These are phyloP conservation scores for Leiothrix lutea DNA, from an alignment of 2,113 vertebrate genomes.

Conservation along the genomic window DNA sequence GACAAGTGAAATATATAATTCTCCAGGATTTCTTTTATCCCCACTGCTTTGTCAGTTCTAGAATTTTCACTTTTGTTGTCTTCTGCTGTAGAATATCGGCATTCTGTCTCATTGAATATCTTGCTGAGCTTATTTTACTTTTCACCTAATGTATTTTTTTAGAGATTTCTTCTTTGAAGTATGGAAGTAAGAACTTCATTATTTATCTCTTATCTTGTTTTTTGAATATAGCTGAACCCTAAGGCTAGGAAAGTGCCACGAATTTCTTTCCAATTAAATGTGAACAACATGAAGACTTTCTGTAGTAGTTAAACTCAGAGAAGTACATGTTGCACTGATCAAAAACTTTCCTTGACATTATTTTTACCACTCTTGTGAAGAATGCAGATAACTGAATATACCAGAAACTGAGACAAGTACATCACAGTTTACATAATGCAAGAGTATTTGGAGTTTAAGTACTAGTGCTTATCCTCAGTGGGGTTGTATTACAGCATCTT, in stretches of 20 bases:
- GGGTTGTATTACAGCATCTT: neutral
- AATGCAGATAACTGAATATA: neutral
- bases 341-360: neutral
- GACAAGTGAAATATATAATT: neutral
- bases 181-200: neutral
- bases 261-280: slow-evolving; percentile 21
- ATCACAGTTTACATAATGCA: neutral
- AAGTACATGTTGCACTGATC: neutral
- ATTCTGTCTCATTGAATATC: neutral
- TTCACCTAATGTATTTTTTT: neutral
- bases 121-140: neutral
- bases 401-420: neutral
- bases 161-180: neutral
- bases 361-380: neutral
- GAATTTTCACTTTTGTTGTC: neutral
- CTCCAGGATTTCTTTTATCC: neutral
- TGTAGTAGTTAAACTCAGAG: neutral
- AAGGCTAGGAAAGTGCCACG: neutral
- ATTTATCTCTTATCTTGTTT: neutral
- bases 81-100: neutral
- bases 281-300: neutral
- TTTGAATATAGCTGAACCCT: neutral
- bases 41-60: neutral
- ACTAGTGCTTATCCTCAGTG: neutral
- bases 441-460: neutral